Conservation (phyloP, 2,888 invertebrate genomes). For the Hoplodrina ambigua region DNA sequence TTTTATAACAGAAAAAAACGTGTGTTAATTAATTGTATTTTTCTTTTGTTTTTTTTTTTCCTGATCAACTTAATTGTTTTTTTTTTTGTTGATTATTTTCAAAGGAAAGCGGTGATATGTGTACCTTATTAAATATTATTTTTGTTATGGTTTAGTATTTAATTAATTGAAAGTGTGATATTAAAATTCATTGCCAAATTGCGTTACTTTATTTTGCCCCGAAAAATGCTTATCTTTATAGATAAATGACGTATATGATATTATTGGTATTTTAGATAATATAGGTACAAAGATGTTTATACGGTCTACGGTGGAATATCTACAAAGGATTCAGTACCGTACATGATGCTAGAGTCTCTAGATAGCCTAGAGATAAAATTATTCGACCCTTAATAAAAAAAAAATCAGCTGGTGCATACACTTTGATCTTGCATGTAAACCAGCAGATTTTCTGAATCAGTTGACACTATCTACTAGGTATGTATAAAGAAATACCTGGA, state of each 20-base stretch:
- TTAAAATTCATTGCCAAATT: constrained; percentile 37
- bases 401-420: no score
- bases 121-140: constrained; percentile 16
- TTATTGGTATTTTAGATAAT: constrained; percentile 12
- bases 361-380: no score
- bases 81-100: constrained; percentile 16
- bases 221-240: constrained; percentile 16
- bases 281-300: no score
- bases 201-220: constrained; percentile 3
- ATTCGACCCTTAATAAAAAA: no score
- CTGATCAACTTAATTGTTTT: constrained; percentile 13
- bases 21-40: constrained; percentile 10
- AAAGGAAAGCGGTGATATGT: constrained; percentile 25
- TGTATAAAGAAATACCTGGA: no score
- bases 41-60: constrained; percentile 9
- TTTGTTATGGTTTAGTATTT: constrained; percentile 7
- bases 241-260: background rate
- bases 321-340: no score
- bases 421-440: no score
- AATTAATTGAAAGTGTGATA: constrained; percentile 32
- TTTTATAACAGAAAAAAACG: background rate
- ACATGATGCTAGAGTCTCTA: no score
- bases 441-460: no score
- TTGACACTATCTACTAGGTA: no score
- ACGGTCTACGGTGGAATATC: no score